A percentile compares a stretch with the other conserved stretches of the same genome.
Conservation (phyloP, 2,113 vertebrate species). For the Melanostigma gelatinosum region DNA sequence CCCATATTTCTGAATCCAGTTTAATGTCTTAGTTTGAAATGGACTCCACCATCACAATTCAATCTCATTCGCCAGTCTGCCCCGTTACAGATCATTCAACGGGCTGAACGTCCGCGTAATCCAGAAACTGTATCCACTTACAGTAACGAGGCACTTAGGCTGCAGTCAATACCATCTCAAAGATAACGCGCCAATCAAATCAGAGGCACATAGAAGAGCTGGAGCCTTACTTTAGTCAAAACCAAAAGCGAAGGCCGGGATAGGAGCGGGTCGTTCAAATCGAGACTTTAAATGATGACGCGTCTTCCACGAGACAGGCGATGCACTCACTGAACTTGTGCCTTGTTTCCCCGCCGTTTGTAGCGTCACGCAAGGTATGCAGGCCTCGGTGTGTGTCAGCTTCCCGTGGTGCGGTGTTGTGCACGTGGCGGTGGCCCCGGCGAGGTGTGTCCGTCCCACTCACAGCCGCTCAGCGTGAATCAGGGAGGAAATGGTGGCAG, state of each 20-base stretch:
- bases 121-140: conserved; percentile 30
- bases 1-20: not conserved
- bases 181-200: conserved; percentile 1
- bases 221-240: not conserved
- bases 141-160: conserved; percentile 17
- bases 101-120: not conserved
- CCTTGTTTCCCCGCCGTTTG: not conserved
- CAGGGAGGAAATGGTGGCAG: conserved; percentile 70
- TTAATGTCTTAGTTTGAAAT: conserved; percentile 8
- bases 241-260: not conserved
- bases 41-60: not conserved
- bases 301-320: not conserved
- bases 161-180: conserved; percentile 25
- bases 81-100: not conserved
- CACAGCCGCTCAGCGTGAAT: conserved; percentile 70
- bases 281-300: not conserved
- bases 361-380: conserved; percentile 25
- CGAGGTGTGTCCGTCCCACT: conserved; percentile 69
- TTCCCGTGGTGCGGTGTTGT: conserved; percentile 43
- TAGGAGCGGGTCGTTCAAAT: not conserved
- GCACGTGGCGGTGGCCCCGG: not conserved
- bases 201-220: conserved; percentile 5
- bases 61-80: not conserved
- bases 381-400: conserved; percentile 55
- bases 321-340: not conserved